These are phyloP conservation scores for Eublepharis macularius DNA, from an alignment of 2,113 vertebrate species.

Conservation along the genomic window DNA sequence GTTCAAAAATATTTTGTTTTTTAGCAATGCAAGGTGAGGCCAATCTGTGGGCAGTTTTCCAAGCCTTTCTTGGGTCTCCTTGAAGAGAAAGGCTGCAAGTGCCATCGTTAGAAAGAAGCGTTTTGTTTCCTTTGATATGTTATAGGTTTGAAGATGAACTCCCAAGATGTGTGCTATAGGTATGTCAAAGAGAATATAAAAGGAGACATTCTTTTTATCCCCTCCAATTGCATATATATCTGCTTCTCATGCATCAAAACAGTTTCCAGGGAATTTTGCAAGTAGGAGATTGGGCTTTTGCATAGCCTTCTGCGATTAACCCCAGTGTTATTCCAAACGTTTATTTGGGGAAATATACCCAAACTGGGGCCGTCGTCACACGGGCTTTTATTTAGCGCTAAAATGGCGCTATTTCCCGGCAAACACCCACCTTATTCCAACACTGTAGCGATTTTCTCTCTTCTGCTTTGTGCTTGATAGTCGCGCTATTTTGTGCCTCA, in stretches of 20 bases:
- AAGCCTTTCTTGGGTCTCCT: conserved; percentile 25
- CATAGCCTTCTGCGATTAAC: conserved; percentile 19
- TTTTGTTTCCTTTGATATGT: conserved; percentile 58
- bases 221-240: conserved; percentile 18
- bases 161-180: conserved; percentile 53
- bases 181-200: conserved; percentile 63
- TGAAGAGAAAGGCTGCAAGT: conserved; percentile 41
- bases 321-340: neutral
- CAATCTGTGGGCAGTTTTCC: conserved; percentile 6
- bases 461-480: too few species aligned
- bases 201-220: conserved; percentile 42
- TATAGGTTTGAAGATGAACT: conserved; percentile 61
- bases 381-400: too few species aligned
- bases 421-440: too few species aligned
- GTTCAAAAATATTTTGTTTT: too few species aligned
- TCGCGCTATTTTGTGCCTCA: too few species aligned
- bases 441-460: too few species aligned
- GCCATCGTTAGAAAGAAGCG: conserved; percentile 43
- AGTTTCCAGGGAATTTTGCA: conserved; percentile 39
- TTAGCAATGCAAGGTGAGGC: conserved; percentile 12
- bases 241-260: conserved; percentile 18
- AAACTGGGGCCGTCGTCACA: too few species aligned
- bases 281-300: conserved; percentile 11
- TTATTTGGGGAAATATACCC: neutral
- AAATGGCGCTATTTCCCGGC: too few species aligned